Percentiles rank a stretch among this genome's conserved stretches.
These are phyloP conservation scores for Tragelaphus scriptus DNA, from an alignment of 2,113 vertebrate species.

Conservation along the genomic window DNA sequence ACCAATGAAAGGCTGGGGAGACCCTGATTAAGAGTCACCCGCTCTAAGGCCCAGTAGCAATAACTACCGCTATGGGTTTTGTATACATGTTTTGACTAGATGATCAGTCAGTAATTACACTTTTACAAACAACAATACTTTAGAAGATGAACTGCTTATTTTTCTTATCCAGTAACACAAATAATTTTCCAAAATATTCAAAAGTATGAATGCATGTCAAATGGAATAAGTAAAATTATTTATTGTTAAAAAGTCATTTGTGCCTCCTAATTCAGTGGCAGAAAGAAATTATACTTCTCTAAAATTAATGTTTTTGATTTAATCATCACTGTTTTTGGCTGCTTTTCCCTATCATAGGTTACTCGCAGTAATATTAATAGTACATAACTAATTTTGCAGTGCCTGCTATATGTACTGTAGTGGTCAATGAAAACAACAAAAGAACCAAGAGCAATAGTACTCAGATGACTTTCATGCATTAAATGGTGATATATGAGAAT, in stretches of 20 bases:
- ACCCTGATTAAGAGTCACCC: background rate
- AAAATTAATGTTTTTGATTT: background rate
- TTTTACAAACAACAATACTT: background rate
- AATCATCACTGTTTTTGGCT: background rate
- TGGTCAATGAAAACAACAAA: constrained; percentile 17
- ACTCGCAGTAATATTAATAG: background rate
- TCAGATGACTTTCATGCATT: background rate
- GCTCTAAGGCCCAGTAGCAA: background rate
- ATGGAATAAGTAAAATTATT: constrained; percentile 5
- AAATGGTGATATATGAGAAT: background rate
- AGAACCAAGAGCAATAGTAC: background rate
- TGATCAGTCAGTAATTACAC: background rate
- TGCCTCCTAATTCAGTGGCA: background rate
- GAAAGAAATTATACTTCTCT: background rate
- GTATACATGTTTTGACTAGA: background rate
- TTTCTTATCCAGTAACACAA: background rate
- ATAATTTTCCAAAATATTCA: background rate
- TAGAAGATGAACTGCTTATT: background rate
- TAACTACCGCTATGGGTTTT: background rate
- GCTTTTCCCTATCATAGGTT: constrained; percentile 1
- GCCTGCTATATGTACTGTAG: background rate
- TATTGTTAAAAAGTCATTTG: background rate
- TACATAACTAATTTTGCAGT: background rate
- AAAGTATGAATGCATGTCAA: background rate
- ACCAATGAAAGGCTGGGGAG: background rate